Conservation (phyloP, 1,140 invertebrate species). For the Drosophila sturtevanti region DNA sequence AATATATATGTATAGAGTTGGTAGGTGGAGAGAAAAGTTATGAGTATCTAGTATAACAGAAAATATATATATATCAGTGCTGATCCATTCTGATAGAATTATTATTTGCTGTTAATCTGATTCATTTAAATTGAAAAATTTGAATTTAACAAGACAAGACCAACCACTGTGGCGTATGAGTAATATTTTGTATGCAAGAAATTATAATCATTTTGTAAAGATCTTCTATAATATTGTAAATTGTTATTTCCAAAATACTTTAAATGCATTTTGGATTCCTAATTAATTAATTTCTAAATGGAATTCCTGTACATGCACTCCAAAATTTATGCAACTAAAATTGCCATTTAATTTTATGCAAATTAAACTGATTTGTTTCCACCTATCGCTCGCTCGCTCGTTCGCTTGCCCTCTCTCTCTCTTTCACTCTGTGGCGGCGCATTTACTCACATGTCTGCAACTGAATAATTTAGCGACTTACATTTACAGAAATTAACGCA, state of each 20-base stretch:
- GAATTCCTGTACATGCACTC: background rate
- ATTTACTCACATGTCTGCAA: slow-evolving; percentile 68
- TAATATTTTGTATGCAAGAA: too few species aligned
- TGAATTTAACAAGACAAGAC: too few species aligned
- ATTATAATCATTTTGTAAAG: background rate
- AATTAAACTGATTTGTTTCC: slow-evolving; percentile 43
- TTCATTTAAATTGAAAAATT: too few species aligned
- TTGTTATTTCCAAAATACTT: background rate
- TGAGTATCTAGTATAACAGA: too few species aligned
- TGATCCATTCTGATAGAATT: too few species aligned
- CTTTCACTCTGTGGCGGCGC: slow-evolving; percentile 36
- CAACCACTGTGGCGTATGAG: too few species aligned
- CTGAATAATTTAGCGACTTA: slow-evolving; percentile 76
- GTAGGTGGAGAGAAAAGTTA: too few species aligned
- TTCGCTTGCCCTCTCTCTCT: background rate
- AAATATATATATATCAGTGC: too few species aligned
- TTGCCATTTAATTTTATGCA: slow-evolving; percentile 77
- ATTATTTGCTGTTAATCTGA: too few species aligned
- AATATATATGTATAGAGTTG: too few species aligned
- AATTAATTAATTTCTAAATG: background rate
- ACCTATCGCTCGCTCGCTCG: background rate
- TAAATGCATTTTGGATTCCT: background rate
- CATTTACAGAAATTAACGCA: slow-evolving; percentile 78
- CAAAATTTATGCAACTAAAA: slow-evolving; percentile 55
- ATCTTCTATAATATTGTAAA: background rate